A percentile compares a stretch with the other conserved stretches of the same genome.
phyloP scores from a whole-genome alignment of 1,140 invertebrate genomes.

The Catajapyx aquilonaris region DNA sequence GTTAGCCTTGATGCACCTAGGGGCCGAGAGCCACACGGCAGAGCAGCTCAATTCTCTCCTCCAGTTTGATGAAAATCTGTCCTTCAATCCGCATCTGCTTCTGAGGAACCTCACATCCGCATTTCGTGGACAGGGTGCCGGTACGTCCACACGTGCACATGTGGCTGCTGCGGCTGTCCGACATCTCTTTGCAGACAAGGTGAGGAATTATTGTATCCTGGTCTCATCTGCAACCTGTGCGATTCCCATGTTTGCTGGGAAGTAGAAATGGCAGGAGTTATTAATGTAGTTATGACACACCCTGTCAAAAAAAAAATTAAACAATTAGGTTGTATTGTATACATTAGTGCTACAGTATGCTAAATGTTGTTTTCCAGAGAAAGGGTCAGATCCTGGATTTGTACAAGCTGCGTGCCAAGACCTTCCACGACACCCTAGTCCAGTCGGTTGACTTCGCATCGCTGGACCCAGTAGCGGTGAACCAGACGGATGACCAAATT shows the following conservation, averaged over 20 bases:
- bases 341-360: too few species aligned
- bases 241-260: too few species aligned
- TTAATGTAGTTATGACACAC: too few species aligned
- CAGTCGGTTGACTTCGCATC: neutral
- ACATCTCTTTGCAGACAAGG: neutral
- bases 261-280: too few species aligned
- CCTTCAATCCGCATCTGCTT: constrained; percentile 67
- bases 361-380: too few species aligned
- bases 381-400: neutral
- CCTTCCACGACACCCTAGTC: neutral
- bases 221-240: too few species aligned
- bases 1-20: constrained; percentile 69
- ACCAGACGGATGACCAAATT: too few species aligned
- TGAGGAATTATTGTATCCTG: too few species aligned
- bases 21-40: constrained; percentile 63
- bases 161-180: neutral
- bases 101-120: constrained; percentile 48
- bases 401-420: neutral
- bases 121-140: neutral
- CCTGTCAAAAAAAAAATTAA: too few species aligned
- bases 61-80: constrained; percentile 62
- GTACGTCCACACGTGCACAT: neutral
- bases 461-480: too few species aligned
- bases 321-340: too few species aligned
- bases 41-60: constrained; percentile 73